Evolutionary conservation across 35 echinoderm and acorn worm species (phyloP).

Genomic region (Eucidaris tribuloides): DNA sequence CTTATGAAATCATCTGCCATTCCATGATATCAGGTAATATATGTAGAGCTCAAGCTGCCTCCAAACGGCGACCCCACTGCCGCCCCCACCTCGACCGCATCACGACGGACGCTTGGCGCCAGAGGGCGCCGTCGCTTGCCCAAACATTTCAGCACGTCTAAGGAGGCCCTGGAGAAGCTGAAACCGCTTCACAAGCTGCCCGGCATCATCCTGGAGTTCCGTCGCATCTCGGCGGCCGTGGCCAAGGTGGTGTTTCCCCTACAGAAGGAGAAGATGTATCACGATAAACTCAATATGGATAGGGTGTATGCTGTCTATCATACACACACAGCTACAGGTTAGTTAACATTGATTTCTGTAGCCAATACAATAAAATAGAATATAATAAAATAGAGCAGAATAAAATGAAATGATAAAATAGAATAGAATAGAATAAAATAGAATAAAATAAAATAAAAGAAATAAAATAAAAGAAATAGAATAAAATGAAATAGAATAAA

Average conservation of each 20-base stretch:
- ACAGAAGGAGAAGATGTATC: conserved; percentile 79
- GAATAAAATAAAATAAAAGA: no score
- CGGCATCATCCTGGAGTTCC: conserved; percentile 87
- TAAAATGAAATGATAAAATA: no score
- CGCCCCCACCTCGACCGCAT: conserved; percentile 2
- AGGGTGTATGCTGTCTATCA: conserved; percentile 71
- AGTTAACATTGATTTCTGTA: no score
- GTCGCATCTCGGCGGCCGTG: conserved; percentile 67
- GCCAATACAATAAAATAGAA: no score
- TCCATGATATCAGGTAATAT: conserved; percentile 97
- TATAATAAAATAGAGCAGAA: no score
- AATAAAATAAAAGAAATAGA: no score
- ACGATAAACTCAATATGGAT: conserved; percentile 56
- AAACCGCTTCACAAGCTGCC: conserved; percentile 77
- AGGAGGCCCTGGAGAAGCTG: conserved; percentile 91
- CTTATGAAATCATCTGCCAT: no score
- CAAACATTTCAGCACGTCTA: conserved; percentile 92
- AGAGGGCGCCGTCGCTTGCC: conserved; percentile 70
- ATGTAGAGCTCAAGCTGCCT: conserved; percentile 75
- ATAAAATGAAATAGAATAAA: no score
- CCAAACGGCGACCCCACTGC: conserved; percentile 76
- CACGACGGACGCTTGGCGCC: conserved; percentile 59
- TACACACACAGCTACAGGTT: conserved; percentile 97
- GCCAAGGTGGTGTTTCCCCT: conserved; percentile 94
- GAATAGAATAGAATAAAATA: no score